Evolutionary conservation across 2,797 vertebrate genomes (phyloP).

Genomic region (Manis crassicaudata): DNA sequence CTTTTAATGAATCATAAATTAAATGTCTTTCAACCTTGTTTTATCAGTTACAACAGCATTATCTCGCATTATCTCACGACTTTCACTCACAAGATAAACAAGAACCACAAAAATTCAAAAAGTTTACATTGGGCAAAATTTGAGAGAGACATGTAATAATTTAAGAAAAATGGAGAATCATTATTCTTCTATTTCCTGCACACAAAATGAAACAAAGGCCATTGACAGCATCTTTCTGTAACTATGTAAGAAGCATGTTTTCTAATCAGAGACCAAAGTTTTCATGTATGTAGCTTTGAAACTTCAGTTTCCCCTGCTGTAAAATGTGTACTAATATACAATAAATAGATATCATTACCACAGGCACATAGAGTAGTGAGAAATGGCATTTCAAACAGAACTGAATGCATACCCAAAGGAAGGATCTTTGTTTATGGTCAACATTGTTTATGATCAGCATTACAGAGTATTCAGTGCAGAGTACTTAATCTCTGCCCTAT

Average conservation of each 20-base stretch:
- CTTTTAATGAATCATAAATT: not conserved
- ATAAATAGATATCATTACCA: not conserved
- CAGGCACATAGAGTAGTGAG: not conserved
- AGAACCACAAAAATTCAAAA: not conserved
- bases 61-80: not conserved
- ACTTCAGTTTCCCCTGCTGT: not conserved
- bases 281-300: not conserved
- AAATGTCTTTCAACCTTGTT: not conserved
- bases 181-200: not conserved
- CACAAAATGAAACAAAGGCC: not conserved
- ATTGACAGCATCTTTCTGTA: not conserved
- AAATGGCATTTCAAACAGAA: not conserved
- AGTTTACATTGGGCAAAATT: not conserved
- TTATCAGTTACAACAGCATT: not conserved
- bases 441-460: not conserved
- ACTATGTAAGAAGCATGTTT: not conserved
- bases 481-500: not conserved
- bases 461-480: not conserved
- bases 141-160: conserved; percentile 21
- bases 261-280: not conserved
- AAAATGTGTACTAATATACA: not conserved
- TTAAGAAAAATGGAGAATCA: not conserved
- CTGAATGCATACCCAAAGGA: not conserved
- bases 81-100: not conserved
- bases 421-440: not conserved